Base-by-base conservation (phyloP, 1,140 invertebrate genomes). In the Dendrolimus punctatus region DNA sequence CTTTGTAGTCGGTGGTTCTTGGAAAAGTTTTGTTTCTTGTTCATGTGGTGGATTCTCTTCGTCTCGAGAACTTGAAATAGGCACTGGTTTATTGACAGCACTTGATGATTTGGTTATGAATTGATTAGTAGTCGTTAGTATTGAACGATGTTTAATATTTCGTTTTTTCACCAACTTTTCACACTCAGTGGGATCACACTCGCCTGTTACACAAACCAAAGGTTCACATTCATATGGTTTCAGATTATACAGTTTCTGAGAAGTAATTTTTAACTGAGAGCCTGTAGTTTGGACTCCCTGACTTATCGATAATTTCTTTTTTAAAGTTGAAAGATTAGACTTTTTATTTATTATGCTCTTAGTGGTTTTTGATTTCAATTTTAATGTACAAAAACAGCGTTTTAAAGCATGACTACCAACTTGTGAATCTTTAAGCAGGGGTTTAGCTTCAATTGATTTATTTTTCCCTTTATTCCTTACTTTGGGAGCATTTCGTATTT, bases 311-410 rank as follows among this genome's bases (percentile, higher is more conserved):
- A 23, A 23, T 3, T 23, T 3, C 23, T 23, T 3, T 23, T 23
- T 23, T 23, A 23, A 3, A 39, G 38, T 39, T 8, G 38, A 6
- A 6, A 6, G 37, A 37, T n/a, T 39, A 39, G 6, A 10, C 40
- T 40, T 49, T 40, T 9, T 40, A 23, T 39, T 6, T 10, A 6
- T 39, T 40, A 40, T 5, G 7, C n/a, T 39, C 46, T 10, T 39
- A 6, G 23, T 39, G 7, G 8, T 40, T 43, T 53, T 60, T 10
- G 41, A 6, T 55, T 67, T 67, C 39, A 61, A 39, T 46, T 61
- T 62, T 39, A 62, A 54, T 3, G 50, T 60, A 45, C 60, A 66
- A 46, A 62, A 50, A 51, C 64, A 62, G 8, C 60, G 23, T 51
- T 58, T 66, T 8, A 62, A 37, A n/a, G 43, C 36, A 43, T 58